Conservation (phyloP, 2,113 vertebrate genomes). For the Edolisoma coerulescens region DNA sequence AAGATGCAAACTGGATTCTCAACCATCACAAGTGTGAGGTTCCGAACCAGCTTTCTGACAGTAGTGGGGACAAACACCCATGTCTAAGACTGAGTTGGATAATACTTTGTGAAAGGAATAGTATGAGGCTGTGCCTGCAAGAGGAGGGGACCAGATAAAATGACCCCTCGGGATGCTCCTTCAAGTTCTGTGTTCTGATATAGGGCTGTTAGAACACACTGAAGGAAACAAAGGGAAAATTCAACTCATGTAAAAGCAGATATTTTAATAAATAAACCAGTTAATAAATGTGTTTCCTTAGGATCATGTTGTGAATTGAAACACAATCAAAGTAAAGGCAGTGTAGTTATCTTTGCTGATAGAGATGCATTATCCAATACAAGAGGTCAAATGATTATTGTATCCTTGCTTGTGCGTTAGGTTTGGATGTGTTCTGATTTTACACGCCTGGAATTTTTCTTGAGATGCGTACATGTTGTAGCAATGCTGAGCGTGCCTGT, state of each 20-base stretch:
- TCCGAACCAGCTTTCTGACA: background rate
- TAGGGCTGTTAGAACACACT: background rate
- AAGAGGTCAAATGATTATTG: background rate
- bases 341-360: background rate
- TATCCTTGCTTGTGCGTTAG: background rate
- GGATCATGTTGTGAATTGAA: background rate
- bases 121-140: background rate
- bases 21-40: fast-evolving
- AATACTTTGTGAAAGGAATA: background rate
- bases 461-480: background rate
- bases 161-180: background rate
- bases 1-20: background rate
- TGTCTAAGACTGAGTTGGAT: background rate
- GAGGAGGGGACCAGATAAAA: background rate
- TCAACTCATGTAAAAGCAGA: background rate
- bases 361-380: background rate
- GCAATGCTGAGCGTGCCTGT: fast-evolving
- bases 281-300: background rate
- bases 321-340: background rate
- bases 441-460: background rate
- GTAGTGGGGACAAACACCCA: fast-evolving
- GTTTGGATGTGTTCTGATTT: background rate
- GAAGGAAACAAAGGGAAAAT: background rate
- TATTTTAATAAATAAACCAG: background rate
- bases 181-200: background rate